Evolutionary conservation across 35 echinoderm and acorn worm species (phyloP).

Genomic region (Lytechinus pictus): DNA sequence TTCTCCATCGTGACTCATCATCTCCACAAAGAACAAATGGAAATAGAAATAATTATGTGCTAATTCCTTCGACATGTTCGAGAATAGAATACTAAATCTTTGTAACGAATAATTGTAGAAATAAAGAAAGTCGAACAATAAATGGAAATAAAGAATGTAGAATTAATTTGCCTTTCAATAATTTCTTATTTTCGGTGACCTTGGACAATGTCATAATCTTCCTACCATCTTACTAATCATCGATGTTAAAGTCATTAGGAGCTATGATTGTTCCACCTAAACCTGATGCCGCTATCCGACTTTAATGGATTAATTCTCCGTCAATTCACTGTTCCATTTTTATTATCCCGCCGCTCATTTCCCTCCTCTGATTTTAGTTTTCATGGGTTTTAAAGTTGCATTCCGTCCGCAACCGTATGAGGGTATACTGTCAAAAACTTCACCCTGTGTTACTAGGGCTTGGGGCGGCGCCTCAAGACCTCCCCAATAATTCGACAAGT

Average conservation of each 20-base stretch:
- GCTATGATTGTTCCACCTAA: neutral
- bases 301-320: neutral
- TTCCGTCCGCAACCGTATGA: neutral
- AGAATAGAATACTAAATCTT: no score
- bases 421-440: no score
- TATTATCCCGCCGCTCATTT: neutral
- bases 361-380: neutral
- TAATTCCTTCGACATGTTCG: no score
- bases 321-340: neutral
- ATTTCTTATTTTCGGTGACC: neutral
- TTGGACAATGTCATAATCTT: conserved; percentile 2
- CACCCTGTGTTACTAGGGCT: no score
- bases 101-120: no score
- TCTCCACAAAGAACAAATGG: no score
- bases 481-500: no score
- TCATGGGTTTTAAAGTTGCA: neutral
- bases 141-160: neutral
- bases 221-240: neutral
- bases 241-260: conserved; percentile 12
- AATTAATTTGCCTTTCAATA: neutral
- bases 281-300: neutral
- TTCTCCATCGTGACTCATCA: no score
- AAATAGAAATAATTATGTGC: no score
- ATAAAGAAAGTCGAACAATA: no score
- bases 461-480: no score